Percentiles rank a stretch among this genome's conserved stretches.
phyloP scores from a whole-genome alignment of 2,888 invertebrate genomes.

The Agrotis puta region DNA sequence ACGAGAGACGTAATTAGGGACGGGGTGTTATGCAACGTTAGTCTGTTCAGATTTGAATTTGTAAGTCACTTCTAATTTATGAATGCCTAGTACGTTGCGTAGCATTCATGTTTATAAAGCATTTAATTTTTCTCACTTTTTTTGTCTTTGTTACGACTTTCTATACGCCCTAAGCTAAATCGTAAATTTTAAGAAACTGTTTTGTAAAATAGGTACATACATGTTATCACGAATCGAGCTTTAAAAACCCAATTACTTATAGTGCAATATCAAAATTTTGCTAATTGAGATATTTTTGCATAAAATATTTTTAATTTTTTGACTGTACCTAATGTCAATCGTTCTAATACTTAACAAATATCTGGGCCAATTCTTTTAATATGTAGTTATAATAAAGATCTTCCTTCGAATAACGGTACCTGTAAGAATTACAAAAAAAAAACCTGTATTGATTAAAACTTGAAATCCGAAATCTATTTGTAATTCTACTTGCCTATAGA shows the following conservation, averaged over 20 bases:
- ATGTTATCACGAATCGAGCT: slow-evolving; percentile 68
- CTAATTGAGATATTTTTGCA: slow-evolving; percentile 57
- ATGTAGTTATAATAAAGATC: slow-evolving; percentile 46
- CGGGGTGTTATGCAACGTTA: slow-evolving; percentile 41
- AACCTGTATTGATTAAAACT: slow-evolving; percentile 32
- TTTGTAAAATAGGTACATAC: slow-evolving; percentile 56
- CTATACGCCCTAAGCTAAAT: slow-evolving; percentile 44
- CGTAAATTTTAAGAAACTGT: slow-evolving; percentile 50
- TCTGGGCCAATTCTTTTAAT: slow-evolving; percentile 61
- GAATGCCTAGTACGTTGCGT: slow-evolving; percentile 41
- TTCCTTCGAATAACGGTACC: slow-evolving; percentile 46
- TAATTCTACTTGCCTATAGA: slow-evolving; percentile 5
- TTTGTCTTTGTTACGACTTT: slow-evolving; percentile 23
- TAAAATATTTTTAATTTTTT: slow-evolving; percentile 45
- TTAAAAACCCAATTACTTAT: slow-evolving; percentile 63
- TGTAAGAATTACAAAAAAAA: slow-evolving; percentile 42
- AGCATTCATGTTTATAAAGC: slow-evolving; percentile 43
- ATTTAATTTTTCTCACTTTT: slow-evolving; percentile 43
- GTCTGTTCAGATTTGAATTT: slow-evolving; percentile 25
- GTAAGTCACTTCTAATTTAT: slow-evolving; percentile 35
- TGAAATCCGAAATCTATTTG: slow-evolving; percentile 2
- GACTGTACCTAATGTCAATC: slow-evolving; percentile 38
- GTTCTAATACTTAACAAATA: slow-evolving; percentile 49
- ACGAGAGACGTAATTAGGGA: slow-evolving; percentile 52
- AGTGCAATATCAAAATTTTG: slow-evolving; percentile 66